Percentiles rank a stretch among this genome's conserved stretches.
phyloP scores from a whole-genome alignment of 2,797 vertebrate species.

The Chloroceryle inda region DNA sequence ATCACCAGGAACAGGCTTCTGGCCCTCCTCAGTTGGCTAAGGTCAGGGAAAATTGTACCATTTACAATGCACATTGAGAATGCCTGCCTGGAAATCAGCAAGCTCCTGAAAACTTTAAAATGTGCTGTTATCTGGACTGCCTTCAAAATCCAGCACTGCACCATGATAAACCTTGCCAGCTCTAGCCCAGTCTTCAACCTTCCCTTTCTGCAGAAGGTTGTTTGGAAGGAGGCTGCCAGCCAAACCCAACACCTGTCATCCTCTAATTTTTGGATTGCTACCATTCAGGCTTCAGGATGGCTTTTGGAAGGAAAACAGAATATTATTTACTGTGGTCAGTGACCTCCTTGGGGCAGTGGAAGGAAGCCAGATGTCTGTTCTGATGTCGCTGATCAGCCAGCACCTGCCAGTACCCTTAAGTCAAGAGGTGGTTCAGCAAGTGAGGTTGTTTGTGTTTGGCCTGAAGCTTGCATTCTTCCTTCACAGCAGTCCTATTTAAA shows the following conservation, averaged over 20 bases:
- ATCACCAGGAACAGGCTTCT: background rate
- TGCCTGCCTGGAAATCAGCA: conserved; percentile 32
- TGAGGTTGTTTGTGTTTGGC: background rate
- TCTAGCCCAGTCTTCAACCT: conserved; percentile 50
- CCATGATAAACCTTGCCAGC: background rate
- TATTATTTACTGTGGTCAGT: conserved; percentile 11
- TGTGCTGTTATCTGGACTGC: background rate
- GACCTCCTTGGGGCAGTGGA: background rate
- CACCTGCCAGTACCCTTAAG: background rate
- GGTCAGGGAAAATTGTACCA: background rate
- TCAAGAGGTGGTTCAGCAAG: background rate
- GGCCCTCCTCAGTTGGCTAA: background rate
- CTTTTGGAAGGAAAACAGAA: conserved; percentile 7
- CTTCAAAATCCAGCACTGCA: conserved; percentile 4
- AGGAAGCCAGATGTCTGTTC: background rate
- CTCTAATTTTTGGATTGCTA: conserved; percentile 35
- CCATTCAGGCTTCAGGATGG: background rate
- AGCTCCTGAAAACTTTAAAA: conserved; percentile 40
- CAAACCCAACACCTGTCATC: conserved; percentile 59
- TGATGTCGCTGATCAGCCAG: background rate
- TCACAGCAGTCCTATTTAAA: background rate
- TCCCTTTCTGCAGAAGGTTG: conserved; percentile 46
- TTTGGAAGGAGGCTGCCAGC: conserved; percentile 20
- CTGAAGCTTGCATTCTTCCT: background rate
- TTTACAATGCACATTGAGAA: background rate